These are phyloP conservation scores for Drosophila navojoa DNA, from an alignment of 1,140 invertebrate genomes.

Conservation along the genomic window DNA sequence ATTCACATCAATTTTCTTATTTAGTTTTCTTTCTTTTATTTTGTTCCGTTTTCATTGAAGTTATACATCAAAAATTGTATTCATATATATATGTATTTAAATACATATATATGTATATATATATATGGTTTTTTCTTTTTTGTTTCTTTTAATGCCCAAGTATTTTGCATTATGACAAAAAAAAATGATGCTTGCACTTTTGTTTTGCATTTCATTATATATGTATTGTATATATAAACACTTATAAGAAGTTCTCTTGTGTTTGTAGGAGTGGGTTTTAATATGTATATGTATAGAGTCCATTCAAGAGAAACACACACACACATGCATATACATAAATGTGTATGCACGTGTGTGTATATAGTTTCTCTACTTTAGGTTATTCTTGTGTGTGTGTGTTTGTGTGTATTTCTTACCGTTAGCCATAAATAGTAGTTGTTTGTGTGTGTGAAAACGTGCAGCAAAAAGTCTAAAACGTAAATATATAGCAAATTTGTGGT, in stretches of 20 bases:
- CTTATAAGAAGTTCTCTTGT: conserved; percentile 73
- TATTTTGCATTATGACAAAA: conserved; percentile 73
- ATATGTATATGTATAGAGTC: conserved; percentile 46
- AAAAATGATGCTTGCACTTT: conserved; percentile 62
- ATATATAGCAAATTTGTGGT: conserved; percentile 45
- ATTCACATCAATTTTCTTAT: conserved; percentile 21
- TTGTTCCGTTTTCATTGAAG: conserved; percentile 51
- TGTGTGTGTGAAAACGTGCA: conserved; percentile 64
- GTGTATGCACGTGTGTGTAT: conserved; percentile 19
- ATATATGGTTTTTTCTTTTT: conserved; percentile 11
- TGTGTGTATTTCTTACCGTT: conserved; percentile 46
- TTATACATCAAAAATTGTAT: conserved; percentile 71
- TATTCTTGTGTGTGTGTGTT: background rate
- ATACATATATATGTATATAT: too few species aligned
- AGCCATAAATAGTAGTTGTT: conserved; percentile 58
- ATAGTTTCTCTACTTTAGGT: too few species aligned
- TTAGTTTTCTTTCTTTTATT: conserved; percentile 1
- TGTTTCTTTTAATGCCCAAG: conserved; percentile 33
- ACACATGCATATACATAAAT: background rate
- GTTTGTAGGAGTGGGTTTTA: conserved; percentile 49
- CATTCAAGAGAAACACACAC: conserved; percentile 37
- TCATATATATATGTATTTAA: too few species aligned
- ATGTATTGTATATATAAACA: conserved; percentile 76
- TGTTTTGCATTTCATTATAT: conserved; percentile 40
- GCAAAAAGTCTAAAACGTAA: conserved; percentile 68